Evolutionary conservation across 1,140 invertebrate species (phyloP).

Genomic region (Anadara kagoshimensis): DNA sequence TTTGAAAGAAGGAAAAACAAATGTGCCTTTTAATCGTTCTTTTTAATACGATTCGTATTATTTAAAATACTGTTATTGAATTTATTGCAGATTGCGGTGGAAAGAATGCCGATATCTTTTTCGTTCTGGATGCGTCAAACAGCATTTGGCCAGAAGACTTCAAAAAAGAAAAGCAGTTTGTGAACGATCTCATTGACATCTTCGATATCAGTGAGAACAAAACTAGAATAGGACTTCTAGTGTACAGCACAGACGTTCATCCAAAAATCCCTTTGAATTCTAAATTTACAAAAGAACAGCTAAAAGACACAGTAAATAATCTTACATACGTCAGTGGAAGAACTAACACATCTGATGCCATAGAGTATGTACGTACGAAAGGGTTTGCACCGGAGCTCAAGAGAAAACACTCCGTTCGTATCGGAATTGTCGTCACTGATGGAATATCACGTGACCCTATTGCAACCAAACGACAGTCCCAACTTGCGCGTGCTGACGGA

Average conservation of each 20-base stretch:
- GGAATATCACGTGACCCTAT: conserved; percentile 57
- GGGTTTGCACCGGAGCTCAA: conserved; percentile 34
- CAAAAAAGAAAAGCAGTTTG: conserved; percentile 55
- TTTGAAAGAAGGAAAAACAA: no score
- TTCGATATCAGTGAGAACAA: conserved; percentile 49
- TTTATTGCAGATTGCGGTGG: conserved; percentile 57
- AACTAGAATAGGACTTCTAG: conserved; percentile 59
- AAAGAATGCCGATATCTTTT: conserved; percentile 68
- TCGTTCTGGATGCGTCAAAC: conserved; percentile 67
- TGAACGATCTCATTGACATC: conserved; percentile 52
- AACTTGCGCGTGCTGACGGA: conserved; percentile 49
- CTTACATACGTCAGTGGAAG: conserved; percentile 55
- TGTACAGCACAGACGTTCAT: conserved; percentile 55
- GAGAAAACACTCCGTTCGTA: conserved; percentile 40
- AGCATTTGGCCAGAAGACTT: conserved; percentile 67
- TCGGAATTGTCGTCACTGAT: conserved; percentile 62
- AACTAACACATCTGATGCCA: conserved; percentile 63
- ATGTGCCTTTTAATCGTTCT: no score
- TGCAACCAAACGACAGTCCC: conserved; percentile 51
- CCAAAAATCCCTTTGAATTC: conserved; percentile 53
- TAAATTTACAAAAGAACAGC: conserved; percentile 39
- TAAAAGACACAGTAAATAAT: conserved; percentile 47
- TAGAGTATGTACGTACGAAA: conserved; percentile 53
- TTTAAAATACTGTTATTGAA: background rate
- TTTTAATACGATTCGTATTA: no score